Base-by-base conservation (phyloP, 2,797 vertebrate genomes). In the Leuciscus waleckii region DNA sequence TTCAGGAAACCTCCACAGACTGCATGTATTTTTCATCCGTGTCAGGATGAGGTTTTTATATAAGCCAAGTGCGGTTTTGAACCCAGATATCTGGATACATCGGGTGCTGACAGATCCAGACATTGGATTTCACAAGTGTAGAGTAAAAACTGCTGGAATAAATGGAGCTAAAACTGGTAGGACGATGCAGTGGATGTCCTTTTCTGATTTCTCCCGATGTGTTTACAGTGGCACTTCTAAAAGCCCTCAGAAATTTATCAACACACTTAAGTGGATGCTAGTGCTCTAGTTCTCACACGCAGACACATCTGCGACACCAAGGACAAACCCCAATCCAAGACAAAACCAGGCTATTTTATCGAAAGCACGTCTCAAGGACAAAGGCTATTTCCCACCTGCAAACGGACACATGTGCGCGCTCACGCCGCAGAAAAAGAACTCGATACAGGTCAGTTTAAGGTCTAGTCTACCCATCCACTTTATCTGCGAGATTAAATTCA, bases 291-390 rank as follows among this genome's bases (percentile, higher is more conserved):
- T 56, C 81, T 77, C 73, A 56, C 58, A 73, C 78, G 49, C 49
- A 32, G 35, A 73, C 32, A 21, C 49, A 26, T 70, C 61, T 68
- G 63, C 21, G 51, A 76, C 70, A 69, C 65, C 85, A 86, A 86
- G 71, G 85, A 79, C 79, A 82, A 82, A 82, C 61, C 39, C 80
- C 65, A 76, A 76, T 86, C 71, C 58, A 29, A 86, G 85, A 86
- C 79, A 70, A 82, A 86, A 77, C 79, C 49, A 35, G 29, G 51
- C 79, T 75, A 43, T 73, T 74, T 85, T 21, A 58, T 35, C 37
- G 2, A 71, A 85, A 81, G 69, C 78, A 85, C 46, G 43, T 51
- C 84, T 75, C 69, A 85, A 85, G 84, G 84, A 73, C 84, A 85
- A 81, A 75, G 70, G 58, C 78, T 54, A 67, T 85, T 81, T 81